Evolutionary conservation across 2,797 vertebrate species (phyloP).

Genomic region (Sebastes aleutianus): DNA sequence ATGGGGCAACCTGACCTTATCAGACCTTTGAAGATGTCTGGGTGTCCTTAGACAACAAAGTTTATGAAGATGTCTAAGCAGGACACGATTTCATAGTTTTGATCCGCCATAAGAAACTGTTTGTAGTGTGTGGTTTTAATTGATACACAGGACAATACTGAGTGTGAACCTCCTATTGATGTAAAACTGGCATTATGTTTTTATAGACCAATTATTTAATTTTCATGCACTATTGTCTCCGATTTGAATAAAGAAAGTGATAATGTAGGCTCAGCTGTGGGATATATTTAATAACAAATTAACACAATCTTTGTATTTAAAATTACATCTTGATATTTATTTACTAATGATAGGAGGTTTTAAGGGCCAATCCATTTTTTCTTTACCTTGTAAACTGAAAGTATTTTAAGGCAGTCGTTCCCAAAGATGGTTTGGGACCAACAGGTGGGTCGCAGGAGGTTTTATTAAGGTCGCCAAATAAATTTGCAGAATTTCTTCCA

Average conservation of each 20-base stretch:
- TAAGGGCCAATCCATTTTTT: background rate
- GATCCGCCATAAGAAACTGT: background rate
- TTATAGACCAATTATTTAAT: background rate
- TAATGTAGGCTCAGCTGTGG: background rate
- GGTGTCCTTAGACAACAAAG: background rate
- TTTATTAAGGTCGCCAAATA: too few species aligned
- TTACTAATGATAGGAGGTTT: background rate
- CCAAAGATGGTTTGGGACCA: too few species aligned
- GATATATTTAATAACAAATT: background rate
- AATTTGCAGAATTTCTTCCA: too few species aligned
- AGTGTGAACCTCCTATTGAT: too few species aligned
- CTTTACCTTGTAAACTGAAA: background rate
- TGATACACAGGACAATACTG: too few species aligned
- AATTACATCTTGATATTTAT: background rate
- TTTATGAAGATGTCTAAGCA: background rate
- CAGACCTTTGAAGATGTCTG: background rate
- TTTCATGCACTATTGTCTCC: background rate
- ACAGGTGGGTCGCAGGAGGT: too few species aligned
- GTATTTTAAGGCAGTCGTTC: background rate
- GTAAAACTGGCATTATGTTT: background rate
- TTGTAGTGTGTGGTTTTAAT: background rate
- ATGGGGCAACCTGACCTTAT: conserved; percentile 3
- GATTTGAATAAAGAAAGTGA: background rate
- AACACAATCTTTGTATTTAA: background rate
- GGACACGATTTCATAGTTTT: background rate